Base-by-base conservation (phyloP, 92 coral and sea anemone genomes). In the Pocillopora meandrina region DNA sequence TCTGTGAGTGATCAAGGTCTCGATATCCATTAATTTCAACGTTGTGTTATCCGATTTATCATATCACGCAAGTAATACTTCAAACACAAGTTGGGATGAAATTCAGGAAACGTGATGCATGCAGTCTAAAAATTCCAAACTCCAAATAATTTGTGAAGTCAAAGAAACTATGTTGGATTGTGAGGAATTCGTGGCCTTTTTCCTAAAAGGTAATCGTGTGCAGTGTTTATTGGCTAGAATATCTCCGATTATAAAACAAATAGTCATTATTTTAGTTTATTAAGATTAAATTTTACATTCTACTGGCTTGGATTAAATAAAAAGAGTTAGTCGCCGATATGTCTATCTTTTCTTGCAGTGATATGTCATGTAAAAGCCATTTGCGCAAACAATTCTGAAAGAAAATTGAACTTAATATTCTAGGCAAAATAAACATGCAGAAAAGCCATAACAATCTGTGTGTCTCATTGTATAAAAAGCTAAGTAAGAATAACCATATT, bases 391-490 rank as follows among this genome's bases (percentile, higher is more conserved):
- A 8, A 36, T 72, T 9, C 23, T 35, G 34, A 52, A 31, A 19
- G 9, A 52, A 20, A 20, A 10, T n/a, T 49, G 20, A 49, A 66
- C 52, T 3, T 42, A 21, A 65, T 17, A 10, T 42, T 68, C 57
- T 31, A 81, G 69, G 69, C 58, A 34, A 79, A 56, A 58, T 57
- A 47, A 57, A 17, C 12, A 9, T 52, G 23, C 57, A 9, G 12
- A 66, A 69, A 69, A 57, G 84, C n/a, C 76, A 68, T 31, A 80
- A 80, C 76, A 80, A 80, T 68, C 76, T 5, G n/a, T n/a, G 16
- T 15, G 23, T 59, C 36, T 69, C 57, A 19, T 55, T 47, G 8
- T 42, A 42, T 42, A 42, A 42, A 80, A 56, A 80, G 70, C 7
- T 10, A 56, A 69, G 76, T 56, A 31, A 11, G 65, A 55, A 23